Percentiles rank a stretch among this genome's conserved stretches.
Conservation (phyloP, 2,113 vertebrate species). For the Vulpes ferrilata region DNA sequence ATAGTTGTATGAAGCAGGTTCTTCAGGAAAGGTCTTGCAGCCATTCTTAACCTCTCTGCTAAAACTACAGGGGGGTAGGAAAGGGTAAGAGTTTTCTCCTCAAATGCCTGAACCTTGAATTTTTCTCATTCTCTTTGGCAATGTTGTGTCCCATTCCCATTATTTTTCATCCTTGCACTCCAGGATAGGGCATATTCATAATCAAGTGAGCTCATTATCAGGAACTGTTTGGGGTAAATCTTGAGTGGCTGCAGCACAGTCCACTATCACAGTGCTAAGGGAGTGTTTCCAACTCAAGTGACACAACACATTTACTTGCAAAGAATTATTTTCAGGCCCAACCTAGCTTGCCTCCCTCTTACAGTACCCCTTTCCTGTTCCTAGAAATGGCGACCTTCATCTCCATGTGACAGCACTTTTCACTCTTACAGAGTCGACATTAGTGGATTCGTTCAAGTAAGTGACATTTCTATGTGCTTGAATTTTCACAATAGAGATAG, state of each 20-base stretch:
- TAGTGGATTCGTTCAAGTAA: neutral
- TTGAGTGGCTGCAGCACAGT: neutral
- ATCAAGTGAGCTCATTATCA: neutral
- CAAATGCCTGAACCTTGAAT: neutral
- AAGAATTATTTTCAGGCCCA: neutral
- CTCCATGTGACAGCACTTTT: neutral
- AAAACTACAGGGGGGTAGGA: neutral
- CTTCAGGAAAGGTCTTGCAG: neutral
- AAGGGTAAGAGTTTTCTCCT: neutral
- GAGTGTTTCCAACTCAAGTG: neutral
- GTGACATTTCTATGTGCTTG: neutral
- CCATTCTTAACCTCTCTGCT: neutral
- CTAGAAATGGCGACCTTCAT: neutral
- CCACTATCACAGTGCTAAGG: neutral
- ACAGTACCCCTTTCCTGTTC: neutral
- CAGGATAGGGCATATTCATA: neutral
- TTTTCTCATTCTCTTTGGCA: neutral
- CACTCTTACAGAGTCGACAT: neutral
- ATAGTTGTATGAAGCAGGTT: neutral
- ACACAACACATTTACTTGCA: neutral
- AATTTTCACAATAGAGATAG: neutral
- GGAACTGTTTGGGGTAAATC: neutral
- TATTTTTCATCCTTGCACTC: neutral
- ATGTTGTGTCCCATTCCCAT: neutral
- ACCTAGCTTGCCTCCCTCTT: neutral